phyloP scores from a whole-genome alignment of 2,113 vertebrate genomes.

The Paracanthobrama guichenoti region DNA sequence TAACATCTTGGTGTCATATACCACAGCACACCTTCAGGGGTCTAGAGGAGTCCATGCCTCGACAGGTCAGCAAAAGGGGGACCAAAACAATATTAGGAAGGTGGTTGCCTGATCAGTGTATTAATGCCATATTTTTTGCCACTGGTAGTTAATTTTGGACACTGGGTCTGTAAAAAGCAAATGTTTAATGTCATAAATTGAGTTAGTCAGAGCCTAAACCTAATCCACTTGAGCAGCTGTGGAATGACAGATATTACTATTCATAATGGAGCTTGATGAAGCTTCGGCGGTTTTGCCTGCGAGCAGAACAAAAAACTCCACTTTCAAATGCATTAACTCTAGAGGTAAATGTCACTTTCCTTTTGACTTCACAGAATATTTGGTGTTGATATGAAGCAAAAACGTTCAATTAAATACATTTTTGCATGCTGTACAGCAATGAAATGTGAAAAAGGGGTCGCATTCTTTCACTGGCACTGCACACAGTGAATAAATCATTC shows the following conservation, averaged over 20 bases:
- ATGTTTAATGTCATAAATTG: background rate
- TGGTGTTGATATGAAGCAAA: background rate
- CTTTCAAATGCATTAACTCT: slow-evolving; percentile 6
- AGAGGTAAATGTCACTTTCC: slow-evolving; percentile 12
- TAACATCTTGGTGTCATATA: no score
- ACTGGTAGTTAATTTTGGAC: background rate
- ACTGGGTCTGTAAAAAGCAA: background rate
- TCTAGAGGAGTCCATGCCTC: no score
- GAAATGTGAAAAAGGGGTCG: background rate
- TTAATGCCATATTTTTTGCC: background rate
- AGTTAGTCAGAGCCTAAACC: background rate
- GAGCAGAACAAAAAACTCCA: slow-evolving; percentile 1
- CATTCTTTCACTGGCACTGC: background rate
- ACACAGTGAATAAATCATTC: background rate
- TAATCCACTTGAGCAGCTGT: background rate
- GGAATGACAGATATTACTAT: slow-evolving; percentile 14
- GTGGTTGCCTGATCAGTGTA: no score
- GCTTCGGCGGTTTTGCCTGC: background rate
- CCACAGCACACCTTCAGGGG: no score
- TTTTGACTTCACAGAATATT: background rate
- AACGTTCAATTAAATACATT: slow-evolving; percentile 1
- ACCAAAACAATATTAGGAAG: no score
- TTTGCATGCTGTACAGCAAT: background rate
- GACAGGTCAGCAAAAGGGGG: no score
- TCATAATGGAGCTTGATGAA: slow-evolving; percentile 27